Evolutionary conservation across 2,113 vertebrate species (phyloP).

Genomic region (Psittacula cyanocephala): DNA sequence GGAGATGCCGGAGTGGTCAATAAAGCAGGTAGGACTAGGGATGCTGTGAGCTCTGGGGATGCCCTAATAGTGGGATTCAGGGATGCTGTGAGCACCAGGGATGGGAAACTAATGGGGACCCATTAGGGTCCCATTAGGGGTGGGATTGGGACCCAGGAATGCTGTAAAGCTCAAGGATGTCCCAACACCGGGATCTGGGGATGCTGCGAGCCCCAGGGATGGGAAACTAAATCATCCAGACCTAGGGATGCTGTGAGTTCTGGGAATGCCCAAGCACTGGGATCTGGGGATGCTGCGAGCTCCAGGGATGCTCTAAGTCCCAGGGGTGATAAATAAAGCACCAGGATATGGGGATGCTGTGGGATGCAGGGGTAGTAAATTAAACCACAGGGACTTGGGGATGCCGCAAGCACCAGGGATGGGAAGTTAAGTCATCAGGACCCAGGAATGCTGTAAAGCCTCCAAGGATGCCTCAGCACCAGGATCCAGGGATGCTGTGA

Average conservation of each 20-base stretch:
- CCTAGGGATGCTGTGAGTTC: neutral
- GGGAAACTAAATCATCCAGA: neutral
- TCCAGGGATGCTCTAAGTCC: neutral
- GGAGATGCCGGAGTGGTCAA: neutral
- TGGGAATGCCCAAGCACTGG: neutral
- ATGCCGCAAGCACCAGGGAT: rapidly evolving
- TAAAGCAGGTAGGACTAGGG: neutral
- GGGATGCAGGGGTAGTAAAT: neutral
- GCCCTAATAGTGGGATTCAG: rapidly evolving
- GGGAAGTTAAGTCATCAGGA: neutral
- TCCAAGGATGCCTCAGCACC: neutral
- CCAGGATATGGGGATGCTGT: neutral
- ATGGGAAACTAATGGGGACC: neutral
- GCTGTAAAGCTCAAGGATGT: rapidly evolving
- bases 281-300: neutral
- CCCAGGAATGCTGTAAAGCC: too few species aligned
- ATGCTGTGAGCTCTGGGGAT: neutral
- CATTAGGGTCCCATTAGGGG: too few species aligned
- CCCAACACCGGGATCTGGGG: neutral
- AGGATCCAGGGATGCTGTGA: rapidly evolving
- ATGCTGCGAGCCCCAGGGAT: rapidly evolving
- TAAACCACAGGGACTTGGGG: neutral
- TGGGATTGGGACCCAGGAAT: neutral
- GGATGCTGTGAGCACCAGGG: neutral
- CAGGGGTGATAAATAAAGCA: neutral